Evolutionary conservation across 2,888 invertebrate genomes (phyloP).

Genomic region (Gerris lacustris): DNA sequence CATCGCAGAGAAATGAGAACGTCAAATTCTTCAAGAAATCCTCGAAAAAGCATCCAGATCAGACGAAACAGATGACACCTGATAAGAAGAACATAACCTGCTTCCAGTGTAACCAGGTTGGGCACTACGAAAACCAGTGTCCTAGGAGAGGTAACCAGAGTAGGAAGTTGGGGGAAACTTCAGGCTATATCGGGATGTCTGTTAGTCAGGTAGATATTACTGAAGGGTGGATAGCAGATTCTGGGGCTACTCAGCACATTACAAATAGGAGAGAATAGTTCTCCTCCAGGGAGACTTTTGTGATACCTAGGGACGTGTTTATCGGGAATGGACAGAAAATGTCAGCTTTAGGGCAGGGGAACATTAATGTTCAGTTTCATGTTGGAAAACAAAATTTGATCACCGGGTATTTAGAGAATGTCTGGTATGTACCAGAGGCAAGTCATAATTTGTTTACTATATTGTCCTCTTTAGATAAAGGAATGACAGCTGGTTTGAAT

Average conservation of each 20-base stretch:
- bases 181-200: not conserved
- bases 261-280: constrained; percentile 15
- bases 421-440: constrained; percentile 28
- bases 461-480: constrained; percentile 22
- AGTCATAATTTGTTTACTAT: constrained; percentile 31
- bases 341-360: constrained; percentile 10
- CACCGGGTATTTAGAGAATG: constrained; percentile 25
- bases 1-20: not conserved
- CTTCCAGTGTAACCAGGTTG: constrained; percentile 12
- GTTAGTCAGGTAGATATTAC: not conserved
- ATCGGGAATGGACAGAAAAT: constrained; percentile 12
- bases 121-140: constrained; percentile 14
- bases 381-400: not conserved
- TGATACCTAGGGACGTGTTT: not conserved
- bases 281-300: constrained; percentile 15
- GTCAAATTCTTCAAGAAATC: not conserved
- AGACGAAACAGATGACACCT: not conserved
- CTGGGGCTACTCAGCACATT: constrained; percentile 19
- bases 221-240: constrained; percentile 17
- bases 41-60: not conserved
- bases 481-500: not conserved
- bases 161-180: not conserved
- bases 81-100: constrained; percentile 1
- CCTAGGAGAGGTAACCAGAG: not conserved
- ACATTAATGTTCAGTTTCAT: constrained; percentile 11